Conservation (phyloP, 2,888 invertebrate genomes). For the Tricholauxania praeusta region DNA sequence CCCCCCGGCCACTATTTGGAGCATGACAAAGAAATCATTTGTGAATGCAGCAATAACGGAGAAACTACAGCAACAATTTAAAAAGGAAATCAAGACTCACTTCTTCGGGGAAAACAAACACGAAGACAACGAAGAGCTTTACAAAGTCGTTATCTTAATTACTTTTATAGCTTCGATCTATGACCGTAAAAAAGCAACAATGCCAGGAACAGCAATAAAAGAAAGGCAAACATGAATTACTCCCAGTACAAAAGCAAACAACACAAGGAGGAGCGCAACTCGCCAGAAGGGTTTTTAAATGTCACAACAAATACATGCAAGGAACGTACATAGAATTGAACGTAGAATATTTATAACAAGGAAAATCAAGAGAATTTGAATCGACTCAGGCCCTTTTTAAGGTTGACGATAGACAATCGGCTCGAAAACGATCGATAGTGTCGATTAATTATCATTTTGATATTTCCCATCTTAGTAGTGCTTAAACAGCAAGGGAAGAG, state of each 20-base stretch:
- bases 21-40: constrained; percentile 17
- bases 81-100: neutral
- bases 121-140: constrained; percentile 7
- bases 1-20: neutral
- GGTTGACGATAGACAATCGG: no score
- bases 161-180: constrained; percentile 62
- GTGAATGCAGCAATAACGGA: neutral
- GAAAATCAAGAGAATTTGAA: no score
- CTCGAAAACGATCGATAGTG: no score
- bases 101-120: neutral
- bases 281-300: neutral
- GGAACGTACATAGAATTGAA: no score
- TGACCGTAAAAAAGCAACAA: constrained; percentile 29
- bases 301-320: no score
- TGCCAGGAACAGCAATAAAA: constrained; percentile 20
- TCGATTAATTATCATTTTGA: no score
- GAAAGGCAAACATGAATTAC: neutral
- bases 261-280: neutral
- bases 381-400: no score
- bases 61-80: neutral
- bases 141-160: constrained; percentile 62
- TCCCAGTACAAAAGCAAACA: neutral
- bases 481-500: no score
- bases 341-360: no score
- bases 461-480: no score